Conservation (phyloP, 1,140 invertebrate species). For the Halesus radiatus region DNA sequence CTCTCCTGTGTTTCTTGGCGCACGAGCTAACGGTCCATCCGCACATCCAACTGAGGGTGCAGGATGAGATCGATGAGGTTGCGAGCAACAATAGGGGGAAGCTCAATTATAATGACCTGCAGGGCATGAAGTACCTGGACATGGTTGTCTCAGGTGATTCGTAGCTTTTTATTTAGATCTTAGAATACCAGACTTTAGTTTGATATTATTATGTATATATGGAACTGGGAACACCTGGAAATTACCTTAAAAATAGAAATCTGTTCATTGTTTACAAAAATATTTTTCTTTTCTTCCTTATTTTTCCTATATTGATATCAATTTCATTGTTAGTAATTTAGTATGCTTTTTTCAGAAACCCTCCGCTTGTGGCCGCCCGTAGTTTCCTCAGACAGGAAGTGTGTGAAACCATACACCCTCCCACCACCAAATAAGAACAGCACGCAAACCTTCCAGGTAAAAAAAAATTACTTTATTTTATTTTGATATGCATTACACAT, state of each 20-base stretch:
- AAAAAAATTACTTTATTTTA: not conserved
- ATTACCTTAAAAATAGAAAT: no score
- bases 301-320: no score
- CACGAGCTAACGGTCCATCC: slow-evolving; percentile 71
- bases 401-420: slow-evolving; percentile 60
- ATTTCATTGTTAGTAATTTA: not conserved
- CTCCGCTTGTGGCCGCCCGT: slow-evolving; percentile 68
- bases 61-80: slow-evolving; percentile 68
- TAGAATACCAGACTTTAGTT: no score
- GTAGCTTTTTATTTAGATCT: no score
- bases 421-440: slow-evolving; percentile 44
- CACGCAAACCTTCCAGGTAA: not conserved
- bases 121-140: slow-evolving; percentile 65
- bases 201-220: no score
- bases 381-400: slow-evolving; percentile 60
- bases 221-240: no score
- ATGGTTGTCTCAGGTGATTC: slow-evolving; percentile 64
- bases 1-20: slow-evolving; percentile 59
- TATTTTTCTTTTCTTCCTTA: no score
- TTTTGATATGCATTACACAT: not conserved
- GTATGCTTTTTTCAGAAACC: slow-evolving; percentile 62
- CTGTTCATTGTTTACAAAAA: no score
- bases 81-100: slow-evolving; percentile 60
- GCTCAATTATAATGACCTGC: slow-evolving; percentile 63
- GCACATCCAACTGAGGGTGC: slow-evolving; percentile 70